These are phyloP conservation scores for Ormyrus thymus DNA, from an alignment of 2,888 invertebrate genomes.

Conservation along the genomic window DNA sequence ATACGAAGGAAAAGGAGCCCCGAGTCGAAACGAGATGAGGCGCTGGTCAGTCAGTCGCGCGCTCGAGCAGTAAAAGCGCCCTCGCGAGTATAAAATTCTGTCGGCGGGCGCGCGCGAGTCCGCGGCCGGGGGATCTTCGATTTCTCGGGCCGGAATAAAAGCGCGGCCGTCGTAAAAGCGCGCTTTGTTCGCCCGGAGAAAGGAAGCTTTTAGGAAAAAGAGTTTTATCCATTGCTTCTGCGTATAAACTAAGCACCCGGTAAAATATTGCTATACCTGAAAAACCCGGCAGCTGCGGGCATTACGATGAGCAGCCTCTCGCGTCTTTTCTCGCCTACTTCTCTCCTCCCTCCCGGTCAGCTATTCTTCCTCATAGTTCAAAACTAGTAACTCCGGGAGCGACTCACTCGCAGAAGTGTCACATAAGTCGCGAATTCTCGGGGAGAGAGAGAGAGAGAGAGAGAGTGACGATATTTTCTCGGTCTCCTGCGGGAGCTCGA, in stretches of 20 bases:
- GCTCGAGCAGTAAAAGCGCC: conserved; percentile 21
- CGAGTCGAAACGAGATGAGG: conserved; percentile 19
- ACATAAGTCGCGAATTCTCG: conserved; percentile 40
- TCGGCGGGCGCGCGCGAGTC: no score
- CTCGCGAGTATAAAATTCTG: conserved; percentile 25
- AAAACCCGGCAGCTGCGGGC: not conserved
- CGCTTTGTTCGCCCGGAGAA: not conserved
- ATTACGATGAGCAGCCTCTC: conserved; percentile 40
- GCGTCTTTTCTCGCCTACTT: conserved; percentile 11
- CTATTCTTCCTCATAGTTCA: conserved; percentile 36
- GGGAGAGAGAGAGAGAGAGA: conserved; percentile 26
- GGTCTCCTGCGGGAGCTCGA: conserved; percentile 12
- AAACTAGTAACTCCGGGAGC: not conserved
- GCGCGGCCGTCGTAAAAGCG: conserved; percentile 5
- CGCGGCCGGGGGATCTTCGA: conserved; percentile 6
- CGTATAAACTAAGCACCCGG: no score
- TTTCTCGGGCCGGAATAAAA: not conserved
- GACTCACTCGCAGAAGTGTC: conserved; percentile 27
- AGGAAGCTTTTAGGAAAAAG: not conserved
- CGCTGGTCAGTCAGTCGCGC: conserved; percentile 1
- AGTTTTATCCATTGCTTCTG: no score
- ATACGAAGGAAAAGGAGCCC: conserved; percentile 27
- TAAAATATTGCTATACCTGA: no score
- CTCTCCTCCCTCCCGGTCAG: not conserved
- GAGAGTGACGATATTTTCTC: conserved; percentile 27